These are phyloP conservation scores for Oreocharis arfaki DNA, from an alignment of 2,113 vertebrate species.

Conservation along the genomic window DNA sequence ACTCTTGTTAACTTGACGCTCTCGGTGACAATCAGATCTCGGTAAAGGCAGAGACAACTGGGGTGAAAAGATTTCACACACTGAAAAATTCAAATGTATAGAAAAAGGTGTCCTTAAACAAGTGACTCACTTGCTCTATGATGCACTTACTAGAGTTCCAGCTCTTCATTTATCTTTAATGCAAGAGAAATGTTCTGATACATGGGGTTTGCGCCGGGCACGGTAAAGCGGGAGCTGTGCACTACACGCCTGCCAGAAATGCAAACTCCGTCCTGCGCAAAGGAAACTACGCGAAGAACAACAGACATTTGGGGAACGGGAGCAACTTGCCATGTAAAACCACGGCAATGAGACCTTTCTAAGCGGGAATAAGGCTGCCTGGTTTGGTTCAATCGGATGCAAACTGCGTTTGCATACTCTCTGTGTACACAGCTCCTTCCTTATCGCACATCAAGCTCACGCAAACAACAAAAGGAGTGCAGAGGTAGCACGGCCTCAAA, in stretches of 20 bases:
- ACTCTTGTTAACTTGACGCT: neutral
- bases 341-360: neutral
- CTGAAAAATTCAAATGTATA: neutral
- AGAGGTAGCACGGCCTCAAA: neutral
- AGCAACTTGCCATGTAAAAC: neutral
- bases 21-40: neutral
- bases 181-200: neutral
- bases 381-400: neutral
- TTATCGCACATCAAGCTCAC: neutral
- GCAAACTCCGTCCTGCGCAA: neutral
- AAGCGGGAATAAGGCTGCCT: neutral
- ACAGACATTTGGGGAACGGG: neutral
- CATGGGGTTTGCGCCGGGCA: neutral
- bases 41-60: neutral
- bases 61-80: neutral
- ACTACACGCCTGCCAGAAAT: neutral
- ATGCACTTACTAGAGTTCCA: neutral
- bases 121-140: neutral
- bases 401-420: neutral
- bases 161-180: neutral
- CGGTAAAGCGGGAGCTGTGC: neutral
- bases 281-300: neutral
- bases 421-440: neutral
- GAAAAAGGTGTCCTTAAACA: neutral
- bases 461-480: neutral